Evolutionary conservation across 2,113 vertebrate genomes (phyloP).

Genomic region (Xenopus laevis): DNA sequence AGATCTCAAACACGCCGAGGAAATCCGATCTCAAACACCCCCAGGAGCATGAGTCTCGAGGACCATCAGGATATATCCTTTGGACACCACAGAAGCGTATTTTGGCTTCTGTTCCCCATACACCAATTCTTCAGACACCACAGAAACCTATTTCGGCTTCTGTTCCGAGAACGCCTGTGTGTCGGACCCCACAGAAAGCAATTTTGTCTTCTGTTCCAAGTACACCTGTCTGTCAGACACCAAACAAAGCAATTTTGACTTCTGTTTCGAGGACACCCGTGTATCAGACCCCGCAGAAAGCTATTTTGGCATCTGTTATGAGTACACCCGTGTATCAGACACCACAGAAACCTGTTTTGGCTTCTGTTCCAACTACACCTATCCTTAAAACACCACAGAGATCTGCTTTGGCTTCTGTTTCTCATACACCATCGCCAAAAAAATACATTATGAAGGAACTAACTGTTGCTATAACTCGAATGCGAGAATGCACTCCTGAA

Average conservation of each 20-base stretch:
- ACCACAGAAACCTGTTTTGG: too few relatives aligned
- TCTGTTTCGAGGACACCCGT: too few relatives aligned
- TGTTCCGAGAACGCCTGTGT: background rate
- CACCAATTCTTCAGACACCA: conserved; percentile 45
- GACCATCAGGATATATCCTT: background rate
- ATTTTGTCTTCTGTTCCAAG: too few relatives aligned
- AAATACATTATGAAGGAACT: background rate
- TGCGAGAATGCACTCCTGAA: conserved; percentile 24
- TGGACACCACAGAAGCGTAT: background rate
- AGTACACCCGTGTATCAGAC: too few relatives aligned
- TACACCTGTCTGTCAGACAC: too few relatives aligned
- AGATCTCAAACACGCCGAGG: conserved; percentile 7
- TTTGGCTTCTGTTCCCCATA: background rate
- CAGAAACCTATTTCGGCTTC: conserved; percentile 27
- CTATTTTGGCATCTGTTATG: too few relatives aligned
- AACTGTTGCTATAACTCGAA: conserved; percentile 26
- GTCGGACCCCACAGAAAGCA: background rate
- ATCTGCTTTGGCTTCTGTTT: background rate
- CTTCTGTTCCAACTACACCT: too few relatives aligned
- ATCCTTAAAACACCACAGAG: background rate
- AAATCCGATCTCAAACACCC: conserved; percentile 10
- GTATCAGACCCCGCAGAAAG: too few relatives aligned
- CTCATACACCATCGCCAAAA: background rate
- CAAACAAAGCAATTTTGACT: too few relatives aligned
- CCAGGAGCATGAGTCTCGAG: background rate